Percentiles rank a stretch among this genome's conserved stretches.
Evolutionary conservation across 2,113 vertebrate species (phyloP).

Genomic region (Thinocorus orbignyianus): DNA sequence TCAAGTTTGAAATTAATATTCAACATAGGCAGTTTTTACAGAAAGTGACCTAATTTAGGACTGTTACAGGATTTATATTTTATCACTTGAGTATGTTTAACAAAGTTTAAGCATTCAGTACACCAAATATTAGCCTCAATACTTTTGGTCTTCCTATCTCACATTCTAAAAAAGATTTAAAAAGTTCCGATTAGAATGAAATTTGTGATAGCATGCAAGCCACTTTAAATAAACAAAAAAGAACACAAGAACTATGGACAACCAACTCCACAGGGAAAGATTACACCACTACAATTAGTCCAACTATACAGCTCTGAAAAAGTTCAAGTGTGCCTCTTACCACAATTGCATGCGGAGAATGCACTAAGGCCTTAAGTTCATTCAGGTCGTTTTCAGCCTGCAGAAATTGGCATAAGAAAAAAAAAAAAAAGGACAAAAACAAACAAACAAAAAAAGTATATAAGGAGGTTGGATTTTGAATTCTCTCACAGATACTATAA

Average conservation of each 20-base stretch:
- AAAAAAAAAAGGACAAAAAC: constrained; percentile 42
- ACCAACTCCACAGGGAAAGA: constrained; percentile 54
- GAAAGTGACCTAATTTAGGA: constrained; percentile 34
- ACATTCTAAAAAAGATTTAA: neutral
- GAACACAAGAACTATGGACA: constrained; percentile 25
- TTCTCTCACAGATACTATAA: constrained; percentile 50
- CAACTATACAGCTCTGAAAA: constrained; percentile 74
- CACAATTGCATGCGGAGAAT: constrained; percentile 95
- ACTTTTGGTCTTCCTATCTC: neutral
- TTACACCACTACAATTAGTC: constrained; percentile 74
- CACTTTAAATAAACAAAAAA: constrained; percentile 58
- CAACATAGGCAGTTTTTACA: neutral
- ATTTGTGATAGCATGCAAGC: neutral
- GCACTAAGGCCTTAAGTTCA: constrained; percentile 96
- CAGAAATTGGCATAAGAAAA: constrained; percentile 67
- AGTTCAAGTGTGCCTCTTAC: constrained; percentile 86
- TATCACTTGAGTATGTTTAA: neutral
- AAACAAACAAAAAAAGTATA: neutral
- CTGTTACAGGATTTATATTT: constrained; percentile 33
- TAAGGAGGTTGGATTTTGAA: constrained; percentile 57
- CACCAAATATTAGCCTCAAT: neutral
- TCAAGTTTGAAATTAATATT: neutral
- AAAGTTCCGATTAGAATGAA: constrained; percentile 33
- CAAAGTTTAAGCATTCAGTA: constrained; percentile 27
- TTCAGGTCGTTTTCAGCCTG: constrained; percentile 98